Evolutionary conservation across 2,113 vertebrate genomes (phyloP), one percentile per base, ranked within the genome.

Genomic region (Pomatostomus ruficeps): DNA sequence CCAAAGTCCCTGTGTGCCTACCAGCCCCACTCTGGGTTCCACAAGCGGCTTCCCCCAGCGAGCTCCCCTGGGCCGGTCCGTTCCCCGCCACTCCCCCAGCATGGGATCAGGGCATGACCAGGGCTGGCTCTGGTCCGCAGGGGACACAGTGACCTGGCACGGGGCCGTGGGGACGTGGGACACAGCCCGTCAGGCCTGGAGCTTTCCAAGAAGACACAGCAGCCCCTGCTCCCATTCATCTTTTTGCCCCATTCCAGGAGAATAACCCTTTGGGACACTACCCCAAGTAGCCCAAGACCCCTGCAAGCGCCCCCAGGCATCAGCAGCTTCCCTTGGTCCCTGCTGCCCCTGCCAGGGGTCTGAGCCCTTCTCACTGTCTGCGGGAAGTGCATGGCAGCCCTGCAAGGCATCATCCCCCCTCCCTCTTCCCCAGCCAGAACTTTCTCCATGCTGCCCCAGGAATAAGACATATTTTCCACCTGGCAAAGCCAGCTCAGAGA

Each of bases 141-240:
- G 0, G 6, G 46, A 10, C 72, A 38, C 22, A 2, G 26, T 66
- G 85, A 66, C 72, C 62, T 43, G 57, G 77, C 51, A 7, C 0
- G 0, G 6, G 25, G 43, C 85, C 16, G 0, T n/a, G 57, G 67
- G 61, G 31, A 43, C 1, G 0, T 5, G 29, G 33, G 14, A n/a
- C 31, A 7, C 2, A 16, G 68, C 10, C 51, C 4, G 0, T 21
- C 4, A 21, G 71, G 36, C 42, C 67, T 54, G 81, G 12, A 43
- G 38, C 19, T 23, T 24, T 57, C 14, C 2, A 10, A 43, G 73
- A n/a, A 42, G 38, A 40, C 35, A 20, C 9, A 21, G 35, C 24
- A 8, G 14, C 18, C 26, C 12, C 29, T 6, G 13, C 33, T 3
- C 24, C 46, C 13, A 7, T 28, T n/a, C 21, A 33, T 15, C 46